These are phyloP conservation scores for Ophioninae sp. DNA, from an alignment of 2,888 invertebrate genomes.

Conservation along the genomic window DNA sequence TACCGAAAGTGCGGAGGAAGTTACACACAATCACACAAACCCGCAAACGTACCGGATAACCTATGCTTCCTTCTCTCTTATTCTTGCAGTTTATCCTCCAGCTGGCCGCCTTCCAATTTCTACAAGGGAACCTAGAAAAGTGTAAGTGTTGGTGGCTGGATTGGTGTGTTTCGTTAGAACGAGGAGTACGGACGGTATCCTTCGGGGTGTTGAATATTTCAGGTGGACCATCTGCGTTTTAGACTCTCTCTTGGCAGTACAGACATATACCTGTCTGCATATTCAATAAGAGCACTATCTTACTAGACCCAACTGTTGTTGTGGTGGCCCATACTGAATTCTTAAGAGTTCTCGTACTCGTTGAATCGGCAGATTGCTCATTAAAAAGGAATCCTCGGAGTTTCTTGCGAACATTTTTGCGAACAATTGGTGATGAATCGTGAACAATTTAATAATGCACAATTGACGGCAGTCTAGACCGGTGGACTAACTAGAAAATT, in stretches of 20 bases:
- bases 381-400: not conserved
- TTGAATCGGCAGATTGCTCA: not conserved
- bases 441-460: not conserved
- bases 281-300: conserved; percentile 52
- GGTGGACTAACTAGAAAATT: not conserved
- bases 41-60: not conserved
- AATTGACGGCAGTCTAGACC: not conserved
- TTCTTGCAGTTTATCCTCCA: conserved; percentile 34
- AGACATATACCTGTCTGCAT: not conserved
- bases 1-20: not conserved
- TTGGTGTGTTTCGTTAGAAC: conserved; percentile 32
- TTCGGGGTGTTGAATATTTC: conserved; percentile 71
- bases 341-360: conserved; percentile 38
- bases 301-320: conserved; percentile 19
- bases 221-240: conserved; percentile 64
- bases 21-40: not conserved
- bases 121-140: conserved; percentile 37
- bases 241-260: conserved; percentile 17
- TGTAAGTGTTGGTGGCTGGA: conserved; percentile 47
- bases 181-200: conserved; percentile 68
- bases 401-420: not conserved
- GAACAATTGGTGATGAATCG: not conserved
- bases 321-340: conserved; percentile 46
- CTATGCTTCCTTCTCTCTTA: conserved; percentile 21
- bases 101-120: conserved; percentile 66